Evolutionary conservation across 2,113 vertebrate genomes (phyloP).

Genomic region (Ursus arctos): DNA sequence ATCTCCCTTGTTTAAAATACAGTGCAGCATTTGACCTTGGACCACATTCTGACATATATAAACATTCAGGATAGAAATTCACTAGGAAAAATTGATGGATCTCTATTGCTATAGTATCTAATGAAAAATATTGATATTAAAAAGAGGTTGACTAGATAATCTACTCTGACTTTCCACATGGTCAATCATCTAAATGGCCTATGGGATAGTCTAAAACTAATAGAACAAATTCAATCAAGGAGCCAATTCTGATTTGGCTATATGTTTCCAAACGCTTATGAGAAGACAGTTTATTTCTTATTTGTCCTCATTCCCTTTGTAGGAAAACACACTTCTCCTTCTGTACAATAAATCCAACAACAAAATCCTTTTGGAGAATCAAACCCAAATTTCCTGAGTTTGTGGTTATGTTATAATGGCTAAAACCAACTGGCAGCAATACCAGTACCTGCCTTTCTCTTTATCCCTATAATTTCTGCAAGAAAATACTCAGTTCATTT

Average conservation of each 20-base stretch:
- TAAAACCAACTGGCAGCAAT: neutral
- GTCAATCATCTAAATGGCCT: neutral
- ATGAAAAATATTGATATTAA: conserved; percentile 47
- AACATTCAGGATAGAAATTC: neutral
- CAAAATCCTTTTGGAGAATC: neutral
- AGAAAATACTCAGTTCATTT: conserved; percentile 4
- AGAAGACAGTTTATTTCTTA: neutral
- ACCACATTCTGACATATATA: neutral
- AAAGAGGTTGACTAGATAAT: conserved; percentile 1
- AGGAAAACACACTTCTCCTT: neutral
- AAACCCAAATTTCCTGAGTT: conserved; percentile 32
- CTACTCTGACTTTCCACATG: neutral
- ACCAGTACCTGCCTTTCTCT: neutral
- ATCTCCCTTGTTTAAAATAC: conserved; percentile 23
- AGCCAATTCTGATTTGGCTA: neutral
- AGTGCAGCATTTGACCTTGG: neutral
- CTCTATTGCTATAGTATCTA: neutral
- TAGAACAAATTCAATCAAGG: neutral
- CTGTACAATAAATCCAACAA: neutral
- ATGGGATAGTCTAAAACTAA: neutral
- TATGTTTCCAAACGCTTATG: neutral
- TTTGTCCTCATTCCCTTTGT: neutral
- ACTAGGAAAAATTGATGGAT: neutral
- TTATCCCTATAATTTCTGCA: neutral
- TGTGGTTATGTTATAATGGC: neutral